Base-by-base conservation (phyloP, 2,113 vertebrate species). In the Eulemur macaco region DNA sequence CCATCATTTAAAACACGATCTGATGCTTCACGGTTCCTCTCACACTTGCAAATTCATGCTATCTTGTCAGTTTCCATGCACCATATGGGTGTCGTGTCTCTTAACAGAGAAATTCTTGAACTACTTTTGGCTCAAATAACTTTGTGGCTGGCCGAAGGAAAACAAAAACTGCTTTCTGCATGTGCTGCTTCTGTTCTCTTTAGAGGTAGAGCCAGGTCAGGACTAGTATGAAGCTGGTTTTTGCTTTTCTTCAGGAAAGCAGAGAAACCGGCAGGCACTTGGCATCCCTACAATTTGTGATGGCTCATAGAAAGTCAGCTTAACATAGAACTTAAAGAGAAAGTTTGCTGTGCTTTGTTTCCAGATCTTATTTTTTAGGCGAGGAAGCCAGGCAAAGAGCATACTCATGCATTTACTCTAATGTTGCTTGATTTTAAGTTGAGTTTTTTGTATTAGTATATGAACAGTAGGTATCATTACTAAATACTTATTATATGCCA, bases 111-210 rank as follows among this genome's bases (percentile, higher is more conserved):
- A 96, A 93, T 47, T 95, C 94, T 96, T 96, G 63, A 96, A 97
- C 98, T 97, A 97, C 93, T 97, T 97, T 94, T 95, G 96, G 95
- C 95, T 98, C 94, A 12, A 1, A 81, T 84, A 86, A 42, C 63
- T 90, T 74, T 31, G 5, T 96, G 91, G 50, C 81, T 64, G 87
- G 84, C 68, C 80, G 89, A 89, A 88, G 98, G 97, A 83, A 97
- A 98, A 95, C 86, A 87, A 95, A 94, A 96, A 81, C 60, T 94
- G 66, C 91, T 60, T 96, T 95, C 90, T 2, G 1, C 92, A 93
- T 81, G 95, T 2, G 0, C 77, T 97, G 87, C 71, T 98, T 97
- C 94, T 95, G 64, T 34, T 95, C 27, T 66, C 64, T 96, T 69
- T 58, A 90, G 69, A 77, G 95, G 52, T 91, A 90, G 85, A 96